phyloP scores from a whole-genome alignment of 2,888 invertebrate species.

The Ennomos quercinarius region DNA sequence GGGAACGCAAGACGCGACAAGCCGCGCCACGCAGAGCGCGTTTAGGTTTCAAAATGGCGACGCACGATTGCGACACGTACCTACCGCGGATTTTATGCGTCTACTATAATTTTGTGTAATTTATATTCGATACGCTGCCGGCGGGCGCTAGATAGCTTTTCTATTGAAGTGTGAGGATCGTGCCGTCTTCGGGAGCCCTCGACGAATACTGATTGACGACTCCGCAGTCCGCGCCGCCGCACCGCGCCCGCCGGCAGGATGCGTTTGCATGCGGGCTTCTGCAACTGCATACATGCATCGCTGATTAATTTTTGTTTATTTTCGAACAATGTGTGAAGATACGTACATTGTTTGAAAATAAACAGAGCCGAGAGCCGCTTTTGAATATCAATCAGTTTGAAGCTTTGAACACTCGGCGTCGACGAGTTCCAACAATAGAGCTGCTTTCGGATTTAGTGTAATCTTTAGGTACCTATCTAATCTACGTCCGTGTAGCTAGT shows the following conservation, averaged over 20 bases:
- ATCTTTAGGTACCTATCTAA: constrained; percentile 3
- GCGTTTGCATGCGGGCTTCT: constrained; percentile 59
- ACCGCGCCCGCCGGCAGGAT: constrained; percentile 55
- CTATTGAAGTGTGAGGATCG: constrained; percentile 73
- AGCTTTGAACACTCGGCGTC: constrained; percentile 18
- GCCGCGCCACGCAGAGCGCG: constrained; percentile 45
- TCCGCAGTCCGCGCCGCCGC: constrained; percentile 6
- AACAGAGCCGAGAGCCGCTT: constrained; percentile 50
- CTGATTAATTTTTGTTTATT: constrained; percentile 56
- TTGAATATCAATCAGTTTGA: constrained; percentile 51
- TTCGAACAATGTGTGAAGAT: constrained; percentile 54
- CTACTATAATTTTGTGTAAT: constrained; percentile 77
- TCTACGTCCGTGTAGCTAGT: background rate
- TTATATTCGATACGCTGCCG: constrained; percentile 76
- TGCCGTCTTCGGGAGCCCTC: constrained; percentile 68
- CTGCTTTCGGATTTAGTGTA: constrained; percentile 6
- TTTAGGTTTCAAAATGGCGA: constrained; percentile 65
- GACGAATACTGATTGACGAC: constrained; percentile 68
- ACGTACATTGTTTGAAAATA: constrained; percentile 57
- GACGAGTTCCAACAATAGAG: constrained; percentile 26
- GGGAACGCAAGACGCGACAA: constrained; percentile 50
- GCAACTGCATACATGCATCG: constrained; percentile 64
- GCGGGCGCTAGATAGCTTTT: constrained; percentile 72
- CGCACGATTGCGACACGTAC: constrained; percentile 55
- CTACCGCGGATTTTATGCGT: constrained; percentile 68